Evolutionary conservation across 2,113 vertebrate species (phyloP), one percentile per base, ranked within the genome.

Genomic region (Ginglymostoma cirratum): DNA sequence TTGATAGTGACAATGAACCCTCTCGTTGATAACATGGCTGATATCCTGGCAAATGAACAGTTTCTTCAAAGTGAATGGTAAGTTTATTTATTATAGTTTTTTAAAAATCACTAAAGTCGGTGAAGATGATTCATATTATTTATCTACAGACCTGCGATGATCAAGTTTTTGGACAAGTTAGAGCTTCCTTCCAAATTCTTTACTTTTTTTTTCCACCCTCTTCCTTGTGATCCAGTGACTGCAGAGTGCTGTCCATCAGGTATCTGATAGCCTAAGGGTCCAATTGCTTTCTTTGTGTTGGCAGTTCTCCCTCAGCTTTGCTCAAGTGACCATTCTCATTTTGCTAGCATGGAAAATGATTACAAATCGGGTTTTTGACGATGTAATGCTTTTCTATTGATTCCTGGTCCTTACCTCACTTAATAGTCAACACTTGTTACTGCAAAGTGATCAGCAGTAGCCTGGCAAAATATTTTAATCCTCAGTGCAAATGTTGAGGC

Each of bases 21-120:
- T 15, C 14, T 6, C 17, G 42, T 65, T 2, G 95, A 96, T 76
- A 97, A 94, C 55, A 95, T 67, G 96, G 96, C 96, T 0, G 87
- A 90, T 1, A 67, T 96, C 52, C 95, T 96, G 96, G 97, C 97
- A 55, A 95, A 92, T 14, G 90, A 85, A 70, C 70, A 95, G 0
- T 96, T 96, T 96, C 96, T 96, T 96, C 96, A 97, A 96, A 96
- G 96, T 85, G 55, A 0, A 21, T 96, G 97, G 97, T 97, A 97
- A 98, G 97, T 52, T 1, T 27, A 92, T 45, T 5, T 2, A 4
- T 12, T 27, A 94, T 45, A 27, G 45, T 48, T 90, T 19, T 61
- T 83, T 83, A 14, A 6, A 61, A 15, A 19, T 38, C 48, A 90
- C 24, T 67, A 30, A 69, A 42, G 14, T 0, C 67, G 72, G 67